Evolutionary conservation across 30 jellyfish, hydroid and myxozoan genomes (phyloP).

Genomic region (Aurelia sp.): DNA sequence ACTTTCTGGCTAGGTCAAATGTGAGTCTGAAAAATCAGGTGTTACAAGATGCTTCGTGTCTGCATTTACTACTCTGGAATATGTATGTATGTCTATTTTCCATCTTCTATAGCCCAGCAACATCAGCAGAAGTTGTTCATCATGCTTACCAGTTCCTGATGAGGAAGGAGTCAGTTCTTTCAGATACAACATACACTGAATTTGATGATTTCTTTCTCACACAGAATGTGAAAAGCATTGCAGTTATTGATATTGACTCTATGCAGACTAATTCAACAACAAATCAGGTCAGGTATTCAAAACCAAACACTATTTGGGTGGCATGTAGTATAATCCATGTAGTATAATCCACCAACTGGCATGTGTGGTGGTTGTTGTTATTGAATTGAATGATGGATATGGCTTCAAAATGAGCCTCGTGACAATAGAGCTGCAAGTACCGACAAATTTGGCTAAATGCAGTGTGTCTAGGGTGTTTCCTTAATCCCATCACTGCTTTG

Average conservation of each 20-base stretch:
- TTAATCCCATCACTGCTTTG: too few species aligned
- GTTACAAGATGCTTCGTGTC: not conserved
- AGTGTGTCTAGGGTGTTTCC: too few species aligned
- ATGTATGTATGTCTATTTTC: not conserved
- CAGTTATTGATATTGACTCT: conserved; percentile 56
- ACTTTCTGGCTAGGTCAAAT: too few species aligned
- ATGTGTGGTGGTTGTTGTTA: not conserved
- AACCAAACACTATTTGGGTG: not conserved
- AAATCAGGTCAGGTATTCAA: conserved; percentile 29
- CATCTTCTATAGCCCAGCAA: conserved; percentile 52
- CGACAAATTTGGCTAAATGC: too few species aligned
- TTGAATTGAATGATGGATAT: too few species aligned
- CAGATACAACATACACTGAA: conserved; percentile 69
- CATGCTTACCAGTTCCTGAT: conserved; percentile 48
- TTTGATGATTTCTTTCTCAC: conserved; percentile 64
- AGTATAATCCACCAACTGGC: not conserved
- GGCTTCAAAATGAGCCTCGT: too few species aligned
- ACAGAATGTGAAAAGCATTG: conserved; percentile 51
- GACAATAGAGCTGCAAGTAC: too few species aligned
- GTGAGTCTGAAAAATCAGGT: too few species aligned
- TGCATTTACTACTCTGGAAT: not conserved
- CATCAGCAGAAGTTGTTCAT: conserved; percentile 33
- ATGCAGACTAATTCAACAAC: not conserved
- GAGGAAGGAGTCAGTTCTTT: conserved; percentile 44
- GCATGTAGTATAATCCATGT: not conserved